Evolutionary conservation across 2,797 vertebrate species (phyloP), one percentile per base, ranked within the genome.

Genomic region (Myotis myotis): DNA sequence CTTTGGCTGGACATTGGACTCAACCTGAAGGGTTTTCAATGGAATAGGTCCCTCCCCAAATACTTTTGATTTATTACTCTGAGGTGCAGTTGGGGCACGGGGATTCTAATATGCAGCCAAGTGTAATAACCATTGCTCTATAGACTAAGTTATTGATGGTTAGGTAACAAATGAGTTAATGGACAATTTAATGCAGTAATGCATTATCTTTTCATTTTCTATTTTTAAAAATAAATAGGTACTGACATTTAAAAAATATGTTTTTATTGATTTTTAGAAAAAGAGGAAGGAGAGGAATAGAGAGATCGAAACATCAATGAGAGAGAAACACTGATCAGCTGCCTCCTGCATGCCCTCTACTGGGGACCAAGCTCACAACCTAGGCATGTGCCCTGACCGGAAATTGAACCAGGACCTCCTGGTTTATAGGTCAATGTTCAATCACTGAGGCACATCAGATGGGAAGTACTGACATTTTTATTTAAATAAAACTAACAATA

Each of bases 401-500:
- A 60, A 60, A 60, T 60, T 28, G 57, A 60, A 60, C 25, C 57
- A 60, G 57, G 12, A 28, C 12, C 25, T 28, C 2, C 57, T 60
- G 57, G 11, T 30, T 60, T 60, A 60, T 60, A 60, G 57, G 25
- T 60, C 57, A 60, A 23, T 28, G 3, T 12, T 60, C 25, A 60
- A 28, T 28, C 57, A 60, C 57, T 13, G 11, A 60, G 57, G 25
- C 25, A 60, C 25, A 60, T 28, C 57, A 30, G 57, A 60, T 30
- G 57, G 57, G 57, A 12, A 30, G 3, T 76, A 36, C 30, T 20
- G 20, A 92, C 41, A 62, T 1, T 93, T 76, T 16, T 17, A 68
- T 25, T 95, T 80, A 95, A 70, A 92, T 92, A 75, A 87, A 94
- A 93, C 47, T 62, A 64, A 75, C 19, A 82, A 75, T 84, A 53